phyloP scores from a whole-genome alignment of 2,113 vertebrate species.

The Actenoides lindsayi region DNA sequence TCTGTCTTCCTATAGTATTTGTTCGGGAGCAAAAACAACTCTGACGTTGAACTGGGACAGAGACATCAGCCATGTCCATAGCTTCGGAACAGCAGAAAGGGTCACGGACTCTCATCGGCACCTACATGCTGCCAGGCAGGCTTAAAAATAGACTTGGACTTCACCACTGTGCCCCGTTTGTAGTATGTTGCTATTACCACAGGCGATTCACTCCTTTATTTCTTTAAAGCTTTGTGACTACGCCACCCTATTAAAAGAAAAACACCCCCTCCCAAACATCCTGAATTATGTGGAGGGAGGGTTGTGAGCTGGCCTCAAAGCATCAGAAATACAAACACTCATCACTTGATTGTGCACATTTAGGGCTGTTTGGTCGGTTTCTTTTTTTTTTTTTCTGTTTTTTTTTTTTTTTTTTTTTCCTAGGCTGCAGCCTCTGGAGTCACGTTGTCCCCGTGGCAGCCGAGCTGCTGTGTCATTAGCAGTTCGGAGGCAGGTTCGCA shows the following conservation, averaged over 20 bases:
- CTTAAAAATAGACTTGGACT: constrained; percentile 41
- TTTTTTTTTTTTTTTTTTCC: neutral
- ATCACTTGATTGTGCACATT: constrained; percentile 57
- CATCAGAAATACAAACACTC: constrained; percentile 63
- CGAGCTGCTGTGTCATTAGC: constrained; percentile 43
- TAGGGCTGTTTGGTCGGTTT: neutral
- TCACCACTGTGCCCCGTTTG: neutral
- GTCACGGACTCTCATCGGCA: neutral
- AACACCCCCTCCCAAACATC: constrained; percentile 64
- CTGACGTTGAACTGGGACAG: neutral
- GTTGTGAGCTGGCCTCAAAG: constrained; percentile 58
- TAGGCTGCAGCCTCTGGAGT: constrained; percentile 6
- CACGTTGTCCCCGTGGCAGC: constrained; percentile 38
- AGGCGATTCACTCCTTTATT: constrained; percentile 37
- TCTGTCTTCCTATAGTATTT: neutral
- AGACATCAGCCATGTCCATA: neutral
- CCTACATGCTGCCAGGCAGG: constrained; percentile 26
- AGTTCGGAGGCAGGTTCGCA: neutral
- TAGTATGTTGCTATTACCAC: constrained; percentile 38
- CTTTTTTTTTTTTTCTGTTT: neutral
- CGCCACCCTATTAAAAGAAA: constrained; percentile 58
- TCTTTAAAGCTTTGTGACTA: constrained; percentile 64
- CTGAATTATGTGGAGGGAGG: constrained; percentile 38
- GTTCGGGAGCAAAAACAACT: neutral
- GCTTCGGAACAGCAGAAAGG: neutral